A percentile compares a stretch with the other conserved stretches of the same genome.
Conservation (phyloP, 53 echinoderm and acorn worm genomes). For the Mesocentrotus franciscanus region DNA sequence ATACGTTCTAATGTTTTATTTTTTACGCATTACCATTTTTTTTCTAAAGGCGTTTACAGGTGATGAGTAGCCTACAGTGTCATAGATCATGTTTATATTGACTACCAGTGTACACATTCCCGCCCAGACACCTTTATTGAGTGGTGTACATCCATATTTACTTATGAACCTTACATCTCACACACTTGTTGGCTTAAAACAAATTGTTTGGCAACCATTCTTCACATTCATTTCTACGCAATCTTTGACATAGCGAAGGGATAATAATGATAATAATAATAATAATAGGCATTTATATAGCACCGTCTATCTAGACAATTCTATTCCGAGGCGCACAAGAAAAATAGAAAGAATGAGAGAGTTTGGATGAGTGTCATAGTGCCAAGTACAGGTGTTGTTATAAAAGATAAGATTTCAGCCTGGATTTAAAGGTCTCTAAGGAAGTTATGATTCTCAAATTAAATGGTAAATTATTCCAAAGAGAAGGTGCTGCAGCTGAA, state of each 20-base stretch:
- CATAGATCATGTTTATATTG: constrained; percentile 12
- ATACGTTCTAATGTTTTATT: background rate
- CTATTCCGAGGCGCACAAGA: too few species aligned
- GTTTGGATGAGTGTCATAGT: too few species aligned
- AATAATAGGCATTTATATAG: too few species aligned
- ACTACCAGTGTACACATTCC: background rate
- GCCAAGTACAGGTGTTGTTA: too few species aligned
- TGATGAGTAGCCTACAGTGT: background rate
- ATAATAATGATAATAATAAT: too few species aligned
- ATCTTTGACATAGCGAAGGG: background rate
- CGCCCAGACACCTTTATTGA: background rate
- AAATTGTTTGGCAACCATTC: background rate
- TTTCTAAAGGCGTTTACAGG: background rate
- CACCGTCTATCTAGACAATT: too few species aligned
- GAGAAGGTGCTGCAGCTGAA: too few species aligned
- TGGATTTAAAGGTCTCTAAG: too few species aligned
- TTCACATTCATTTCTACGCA: background rate
- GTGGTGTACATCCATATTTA: background rate
- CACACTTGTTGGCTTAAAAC: background rate
- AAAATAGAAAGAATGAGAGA: too few species aligned
- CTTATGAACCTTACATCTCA: background rate
- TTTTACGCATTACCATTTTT: background rate
- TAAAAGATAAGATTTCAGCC: too few species aligned
- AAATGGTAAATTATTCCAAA: too few species aligned
- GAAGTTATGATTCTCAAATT: too few species aligned